A percentile compares a stretch with the other conserved stretches of the same genome.
These are phyloP conservation scores for Dipodomys spectabilis DNA, from an alignment of 2,113 vertebrate genomes.

Conservation along the genomic window DNA sequence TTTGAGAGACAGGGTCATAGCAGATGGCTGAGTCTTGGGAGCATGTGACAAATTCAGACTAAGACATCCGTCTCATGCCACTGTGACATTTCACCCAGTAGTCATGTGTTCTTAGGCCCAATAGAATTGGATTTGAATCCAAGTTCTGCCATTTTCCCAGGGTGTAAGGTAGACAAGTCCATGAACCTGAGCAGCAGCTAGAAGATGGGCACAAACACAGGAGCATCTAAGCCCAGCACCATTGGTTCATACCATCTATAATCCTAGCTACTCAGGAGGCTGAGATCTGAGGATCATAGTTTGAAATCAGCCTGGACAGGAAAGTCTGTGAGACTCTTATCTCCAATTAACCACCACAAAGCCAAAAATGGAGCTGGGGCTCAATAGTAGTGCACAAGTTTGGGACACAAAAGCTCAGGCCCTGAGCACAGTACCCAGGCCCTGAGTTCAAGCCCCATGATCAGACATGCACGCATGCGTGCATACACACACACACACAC, in stretches of 20 bases:
- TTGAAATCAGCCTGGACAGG: too few relatives aligned
- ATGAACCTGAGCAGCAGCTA: background rate
- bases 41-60: background rate
- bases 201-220: background rate
- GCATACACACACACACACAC: too few relatives aligned
- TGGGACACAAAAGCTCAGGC: too few relatives aligned
- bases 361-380: too few relatives aligned
- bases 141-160: constrained; percentile 27
- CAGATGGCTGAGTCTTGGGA: background rate
- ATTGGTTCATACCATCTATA: too few relatives aligned
- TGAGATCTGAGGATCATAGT: too few relatives aligned
- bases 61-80: background rate
- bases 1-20: background rate
- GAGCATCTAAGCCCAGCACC: background rate
- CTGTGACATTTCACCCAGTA: background rate
- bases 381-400: too few relatives aligned
- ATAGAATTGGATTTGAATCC: background rate
- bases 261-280: too few relatives aligned
- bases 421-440: too few relatives aligned
- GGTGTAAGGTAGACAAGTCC: background rate
- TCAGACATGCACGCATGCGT: accelerated
- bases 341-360: too few relatives aligned
- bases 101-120: background rate
- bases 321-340: too few relatives aligned
- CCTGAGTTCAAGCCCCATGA: too few relatives aligned